Conservation (phyloP, 64 coral and sea anemone species). For the Stichodactyla mertensii region DNA sequence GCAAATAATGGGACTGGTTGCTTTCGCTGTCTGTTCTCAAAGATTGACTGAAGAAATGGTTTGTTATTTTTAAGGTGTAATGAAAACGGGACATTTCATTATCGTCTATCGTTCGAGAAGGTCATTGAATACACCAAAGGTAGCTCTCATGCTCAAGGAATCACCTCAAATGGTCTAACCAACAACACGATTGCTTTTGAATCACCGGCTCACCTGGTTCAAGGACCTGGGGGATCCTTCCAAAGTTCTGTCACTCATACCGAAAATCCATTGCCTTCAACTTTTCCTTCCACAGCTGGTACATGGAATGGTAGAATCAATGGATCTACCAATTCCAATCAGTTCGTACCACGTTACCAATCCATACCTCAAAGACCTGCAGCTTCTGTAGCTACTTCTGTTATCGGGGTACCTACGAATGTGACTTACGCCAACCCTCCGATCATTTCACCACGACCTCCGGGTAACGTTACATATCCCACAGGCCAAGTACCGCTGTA, state of each 20-base stretch:
- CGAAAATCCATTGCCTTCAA: neutral
- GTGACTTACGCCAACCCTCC: neutral
- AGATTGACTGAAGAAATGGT: neutral
- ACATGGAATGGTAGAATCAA: neutral
- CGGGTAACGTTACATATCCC: neutral
- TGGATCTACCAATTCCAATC: neutral
- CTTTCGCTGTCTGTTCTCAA: too few species aligned
- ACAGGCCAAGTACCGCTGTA: neutral
- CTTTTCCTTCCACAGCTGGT: neutral
- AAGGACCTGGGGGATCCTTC: neutral
- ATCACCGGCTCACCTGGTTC: neutral
- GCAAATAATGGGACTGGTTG: neutral
- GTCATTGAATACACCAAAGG: constrained; percentile 33
- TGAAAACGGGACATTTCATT: constrained; percentile 83
- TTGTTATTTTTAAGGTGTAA: constrained; percentile 46
- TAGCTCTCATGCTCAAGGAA: neutral
- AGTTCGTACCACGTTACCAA: neutral
- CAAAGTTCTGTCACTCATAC: neutral
- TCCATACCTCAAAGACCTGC: neutral
- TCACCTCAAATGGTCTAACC: neutral
- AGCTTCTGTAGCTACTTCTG: neutral
- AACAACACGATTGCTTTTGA: neutral
- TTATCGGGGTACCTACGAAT: neutral
- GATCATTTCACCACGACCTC: neutral
- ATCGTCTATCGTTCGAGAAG: constrained; percentile 70